These are phyloP conservation scores for Rhabdomys pumilio DNA, from an alignment of 2,797 vertebrate species.

Conservation along the genomic window DNA sequence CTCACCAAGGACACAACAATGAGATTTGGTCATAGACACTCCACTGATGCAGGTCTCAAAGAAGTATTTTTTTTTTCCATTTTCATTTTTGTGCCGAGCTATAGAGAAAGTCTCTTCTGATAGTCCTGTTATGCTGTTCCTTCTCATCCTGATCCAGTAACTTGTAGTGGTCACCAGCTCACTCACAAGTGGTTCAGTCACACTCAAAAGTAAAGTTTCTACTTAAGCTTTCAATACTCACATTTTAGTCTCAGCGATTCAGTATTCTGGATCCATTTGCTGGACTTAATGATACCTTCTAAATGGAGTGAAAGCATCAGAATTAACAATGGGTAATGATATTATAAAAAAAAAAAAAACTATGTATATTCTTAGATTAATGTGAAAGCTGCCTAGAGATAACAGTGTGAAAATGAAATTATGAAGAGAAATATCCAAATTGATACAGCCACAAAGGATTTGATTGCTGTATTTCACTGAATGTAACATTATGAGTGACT, in stretches of 20 bases:
- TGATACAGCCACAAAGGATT: neutral
- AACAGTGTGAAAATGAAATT: conserved; percentile 39
- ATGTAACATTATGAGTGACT: neutral
- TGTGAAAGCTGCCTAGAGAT: neutral
- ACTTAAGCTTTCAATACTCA: conserved; percentile 71
- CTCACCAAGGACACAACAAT: neutral
- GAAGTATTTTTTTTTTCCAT: neutral
- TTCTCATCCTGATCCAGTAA: neutral
- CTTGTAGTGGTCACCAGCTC: neutral
- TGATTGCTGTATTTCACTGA: conserved; percentile 14
- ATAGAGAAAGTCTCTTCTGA: neutral
- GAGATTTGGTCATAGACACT: neutral
- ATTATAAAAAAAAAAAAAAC: neutral
- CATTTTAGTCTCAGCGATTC: conserved; percentile 69
- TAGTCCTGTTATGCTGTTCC: neutral
- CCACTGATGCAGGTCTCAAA: neutral
- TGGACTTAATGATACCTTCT: conserved; percentile 80
- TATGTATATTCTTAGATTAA: neutral
- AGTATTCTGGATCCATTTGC: conserved; percentile 76
- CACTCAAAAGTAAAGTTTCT: neutral
- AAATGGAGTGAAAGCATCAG: neutral
- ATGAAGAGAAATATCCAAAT: neutral
- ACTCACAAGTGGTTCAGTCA: neutral
- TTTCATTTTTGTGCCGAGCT: neutral
- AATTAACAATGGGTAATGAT: neutral